Conservation (phyloP, 2,797 vertebrate genomes). For the Danio choprae region DNA sequence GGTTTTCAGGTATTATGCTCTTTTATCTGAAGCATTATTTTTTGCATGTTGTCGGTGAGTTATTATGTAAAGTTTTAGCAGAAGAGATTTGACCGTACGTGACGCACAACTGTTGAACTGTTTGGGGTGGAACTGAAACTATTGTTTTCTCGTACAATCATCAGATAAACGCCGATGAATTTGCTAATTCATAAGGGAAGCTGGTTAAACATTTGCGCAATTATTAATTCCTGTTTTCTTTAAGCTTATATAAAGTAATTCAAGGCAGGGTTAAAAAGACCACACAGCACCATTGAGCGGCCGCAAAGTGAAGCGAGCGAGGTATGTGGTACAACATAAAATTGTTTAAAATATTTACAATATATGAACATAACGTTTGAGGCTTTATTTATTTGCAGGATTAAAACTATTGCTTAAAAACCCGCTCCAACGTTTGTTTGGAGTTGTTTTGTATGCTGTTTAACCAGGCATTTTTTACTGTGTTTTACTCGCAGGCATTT, state of each 20-base stretch:
- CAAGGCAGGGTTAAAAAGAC: background rate
- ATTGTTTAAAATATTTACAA: background rate
- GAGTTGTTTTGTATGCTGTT: background rate
- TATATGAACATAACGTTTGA: background rate
- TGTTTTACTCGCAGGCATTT: background rate
- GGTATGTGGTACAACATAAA: constrained; percentile 4
- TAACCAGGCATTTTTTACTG: background rate
- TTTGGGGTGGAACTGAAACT: background rate
- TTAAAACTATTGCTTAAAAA: background rate
- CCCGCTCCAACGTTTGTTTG: background rate
- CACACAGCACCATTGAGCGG: background rate
- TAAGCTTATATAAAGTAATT: background rate
- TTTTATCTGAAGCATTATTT: background rate
- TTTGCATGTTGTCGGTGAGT: background rate
- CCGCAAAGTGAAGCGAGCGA: background rate
- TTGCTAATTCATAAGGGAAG: constrained; percentile 21
- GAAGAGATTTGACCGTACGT: background rate
- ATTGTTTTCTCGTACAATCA: constrained; percentile 1
- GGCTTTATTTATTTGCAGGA: background rate
- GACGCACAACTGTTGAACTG: background rate
- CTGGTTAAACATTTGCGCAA: constrained; percentile 10
- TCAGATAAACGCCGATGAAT: background rate
- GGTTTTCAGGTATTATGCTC: background rate
- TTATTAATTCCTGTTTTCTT: constrained; percentile 8
- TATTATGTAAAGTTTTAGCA: background rate